Conservation (phyloP, 2,113 vertebrate species). For the Todiramphus saurophagus region DNA sequence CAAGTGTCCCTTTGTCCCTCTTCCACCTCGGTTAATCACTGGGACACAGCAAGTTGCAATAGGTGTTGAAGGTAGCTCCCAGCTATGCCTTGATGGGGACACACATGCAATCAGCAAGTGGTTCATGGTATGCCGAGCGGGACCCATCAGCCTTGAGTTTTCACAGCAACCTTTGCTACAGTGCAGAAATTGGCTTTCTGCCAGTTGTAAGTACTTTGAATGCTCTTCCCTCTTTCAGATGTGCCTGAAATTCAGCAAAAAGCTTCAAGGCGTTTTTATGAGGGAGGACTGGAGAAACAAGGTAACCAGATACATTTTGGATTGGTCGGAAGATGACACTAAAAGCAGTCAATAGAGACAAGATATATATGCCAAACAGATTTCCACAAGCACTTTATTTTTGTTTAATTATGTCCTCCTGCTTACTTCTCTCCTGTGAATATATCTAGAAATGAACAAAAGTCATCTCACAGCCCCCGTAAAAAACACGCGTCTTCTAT, state of each 20-base stretch:
- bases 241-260: background rate
- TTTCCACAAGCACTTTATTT: background rate
- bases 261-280: background rate
- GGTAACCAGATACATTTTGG: background rate
- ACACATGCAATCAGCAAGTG: background rate
- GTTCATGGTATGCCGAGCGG: background rate
- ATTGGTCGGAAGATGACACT: background rate
- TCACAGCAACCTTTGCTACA: background rate
- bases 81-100: accelerated
- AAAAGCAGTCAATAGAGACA: background rate
- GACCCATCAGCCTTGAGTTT: background rate
- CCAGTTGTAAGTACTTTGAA: background rate
- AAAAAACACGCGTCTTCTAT: background rate
- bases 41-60: background rate
- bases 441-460: background rate
- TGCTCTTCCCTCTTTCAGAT: background rate
- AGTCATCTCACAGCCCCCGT: background rate
- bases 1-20: background rate
- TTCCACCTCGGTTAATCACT: background rate
- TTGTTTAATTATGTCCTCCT: background rate
- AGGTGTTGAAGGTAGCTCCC: background rate
- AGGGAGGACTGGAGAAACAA: background rate
- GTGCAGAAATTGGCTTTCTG: background rate
- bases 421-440: background rate
- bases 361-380: background rate